phyloP scores from a whole-genome alignment of 1,140 invertebrate genomes.

The Drosophila aff. region DNA sequence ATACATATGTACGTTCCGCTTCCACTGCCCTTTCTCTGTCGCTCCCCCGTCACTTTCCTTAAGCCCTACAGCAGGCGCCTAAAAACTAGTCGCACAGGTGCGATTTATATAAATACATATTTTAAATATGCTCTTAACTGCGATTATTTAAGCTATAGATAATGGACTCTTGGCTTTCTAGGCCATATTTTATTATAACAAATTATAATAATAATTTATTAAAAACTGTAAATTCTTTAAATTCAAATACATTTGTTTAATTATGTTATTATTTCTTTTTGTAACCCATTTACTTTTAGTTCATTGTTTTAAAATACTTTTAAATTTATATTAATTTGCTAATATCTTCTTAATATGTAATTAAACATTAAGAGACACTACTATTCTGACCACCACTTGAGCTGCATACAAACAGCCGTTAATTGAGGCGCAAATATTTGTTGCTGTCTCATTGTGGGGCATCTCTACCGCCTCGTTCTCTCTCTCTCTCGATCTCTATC shows the following conservation, averaged over 20 bases:
- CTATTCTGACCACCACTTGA: slow-evolving; percentile 1
- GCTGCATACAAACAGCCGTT: slow-evolving; percentile 42
- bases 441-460: slow-evolving; percentile 8
- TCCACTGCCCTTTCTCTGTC: neutral
- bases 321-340: too few species aligned
- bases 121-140: neutral
- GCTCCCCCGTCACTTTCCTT: neutral
- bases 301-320: too few species aligned
- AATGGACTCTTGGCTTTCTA: too few species aligned
- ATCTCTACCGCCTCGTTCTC: neutral
- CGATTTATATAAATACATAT: neutral
- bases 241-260: too few species aligned
- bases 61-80: neutral
- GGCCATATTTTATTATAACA: too few species aligned
- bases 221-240: too few species aligned
- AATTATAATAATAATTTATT: too few species aligned
- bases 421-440: slow-evolving; percentile 57
- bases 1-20: neutral
- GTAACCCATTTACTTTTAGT: neutral
- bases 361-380: neutral
- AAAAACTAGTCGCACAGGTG: neutral
- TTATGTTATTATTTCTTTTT: neutral
- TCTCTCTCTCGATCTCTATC: neutral
- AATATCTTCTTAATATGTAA: neutral
- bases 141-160: neutral